phyloP scores from a whole-genome alignment of 2,797 vertebrate species.

The Lepus oiostolus region DNA sequence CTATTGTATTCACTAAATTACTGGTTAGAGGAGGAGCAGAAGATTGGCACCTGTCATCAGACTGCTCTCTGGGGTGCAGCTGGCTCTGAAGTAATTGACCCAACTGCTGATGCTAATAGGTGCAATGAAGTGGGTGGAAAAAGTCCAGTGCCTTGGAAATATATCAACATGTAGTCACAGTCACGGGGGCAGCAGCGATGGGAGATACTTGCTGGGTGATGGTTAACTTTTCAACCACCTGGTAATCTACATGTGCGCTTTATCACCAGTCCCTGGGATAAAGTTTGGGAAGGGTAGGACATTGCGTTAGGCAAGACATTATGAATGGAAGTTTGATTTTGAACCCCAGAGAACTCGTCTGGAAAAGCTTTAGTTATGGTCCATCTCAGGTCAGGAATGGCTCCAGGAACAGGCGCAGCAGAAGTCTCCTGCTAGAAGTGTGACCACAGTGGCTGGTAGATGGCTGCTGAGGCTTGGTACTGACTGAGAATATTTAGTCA shows the following conservation, averaged over 20 bases:
- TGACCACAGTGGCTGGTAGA: not conserved
- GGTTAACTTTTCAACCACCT: not conserved
- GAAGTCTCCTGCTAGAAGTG: not conserved
- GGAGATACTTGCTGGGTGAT: not conserved
- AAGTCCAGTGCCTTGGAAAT: not conserved
- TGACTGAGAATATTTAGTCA: not conserved
- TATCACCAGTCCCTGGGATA: not conserved
- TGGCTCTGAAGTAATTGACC: not conserved
- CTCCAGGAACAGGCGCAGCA: not conserved
- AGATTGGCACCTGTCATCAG: not conserved
- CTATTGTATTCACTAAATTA: not conserved
- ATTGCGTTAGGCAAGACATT: not conserved
- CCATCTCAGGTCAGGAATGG: not conserved
- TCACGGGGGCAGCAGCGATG: not conserved
- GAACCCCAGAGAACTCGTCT: not conserved
- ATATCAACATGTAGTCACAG: not conserved
- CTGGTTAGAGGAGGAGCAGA: not conserved
- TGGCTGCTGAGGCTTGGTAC: not conserved
- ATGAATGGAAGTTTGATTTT: constrained; percentile 33
- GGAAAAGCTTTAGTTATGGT: not conserved
- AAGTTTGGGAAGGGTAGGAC: not conserved
- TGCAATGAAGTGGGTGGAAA: not conserved
- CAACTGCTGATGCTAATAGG: not conserved
- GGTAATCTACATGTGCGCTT: not conserved
- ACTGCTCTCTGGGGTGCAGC: not conserved